A percentile compares a stretch with the other conserved stretches of the same genome.
These are phyloP conservation scores for Homarus americanus DNA, from an alignment of 1,140 invertebrate species.

Conservation along the genomic window DNA sequence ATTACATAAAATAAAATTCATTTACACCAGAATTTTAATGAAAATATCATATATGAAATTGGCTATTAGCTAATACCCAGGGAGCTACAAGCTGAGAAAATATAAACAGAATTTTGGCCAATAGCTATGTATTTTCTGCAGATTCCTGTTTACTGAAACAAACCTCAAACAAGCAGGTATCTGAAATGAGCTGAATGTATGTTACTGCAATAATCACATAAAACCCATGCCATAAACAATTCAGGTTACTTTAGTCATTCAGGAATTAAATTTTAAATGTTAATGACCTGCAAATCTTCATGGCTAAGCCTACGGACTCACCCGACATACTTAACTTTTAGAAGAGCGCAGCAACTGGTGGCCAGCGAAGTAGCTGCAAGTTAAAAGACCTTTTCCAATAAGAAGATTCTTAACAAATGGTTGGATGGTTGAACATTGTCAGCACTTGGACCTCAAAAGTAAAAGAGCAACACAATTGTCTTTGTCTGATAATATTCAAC, in stretches of 20 bases:
- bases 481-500: too few species aligned
- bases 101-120: too few species aligned
- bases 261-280: not conserved
- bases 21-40: not conserved
- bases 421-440: conserved; percentile 29
- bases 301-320: conserved; percentile 54
- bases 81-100: not conserved
- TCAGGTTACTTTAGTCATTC: not conserved
- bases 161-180: not conserved
- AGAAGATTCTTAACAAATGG: conserved; percentile 43
- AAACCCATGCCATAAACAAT: not conserved
- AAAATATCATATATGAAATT: not conserved
- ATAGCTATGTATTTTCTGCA: too few species aligned
- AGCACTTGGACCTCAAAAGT: not conserved
- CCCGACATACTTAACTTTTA: conserved; percentile 56
- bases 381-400: conserved; percentile 68
- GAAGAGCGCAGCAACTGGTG: conserved; percentile 20
- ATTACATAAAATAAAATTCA: too few species aligned
- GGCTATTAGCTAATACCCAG: not conserved
- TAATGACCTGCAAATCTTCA: conserved; percentile 13
- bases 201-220: not conserved
- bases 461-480: not conserved
- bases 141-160: too few species aligned
- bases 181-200: not conserved
- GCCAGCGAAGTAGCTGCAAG: conserved; percentile 51